Evolutionary conservation across 2,113 vertebrate genomes (phyloP).

Genomic region (Corvus hawaiiensis): DNA sequence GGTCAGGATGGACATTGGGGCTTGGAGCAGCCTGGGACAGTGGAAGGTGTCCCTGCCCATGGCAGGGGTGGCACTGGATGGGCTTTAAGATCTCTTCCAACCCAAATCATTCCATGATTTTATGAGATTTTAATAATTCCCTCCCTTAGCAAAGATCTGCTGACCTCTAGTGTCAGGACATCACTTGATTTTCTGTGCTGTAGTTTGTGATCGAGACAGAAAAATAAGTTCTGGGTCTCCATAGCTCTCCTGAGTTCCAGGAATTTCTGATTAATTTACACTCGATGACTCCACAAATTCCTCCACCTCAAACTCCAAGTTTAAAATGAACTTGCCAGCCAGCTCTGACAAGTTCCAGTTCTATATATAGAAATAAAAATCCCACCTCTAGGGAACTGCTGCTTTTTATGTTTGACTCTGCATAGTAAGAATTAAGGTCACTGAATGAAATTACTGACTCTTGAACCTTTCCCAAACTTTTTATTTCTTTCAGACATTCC

Average conservation of each 20-base stretch:
- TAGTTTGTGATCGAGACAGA: slow-evolving; percentile 6
- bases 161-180: slow-evolving; percentile 45
- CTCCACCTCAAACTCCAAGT: background rate
- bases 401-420: background rate
- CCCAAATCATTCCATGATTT: background rate
- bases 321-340: slow-evolving; percentile 20
- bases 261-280: slow-evolving; percentile 35
- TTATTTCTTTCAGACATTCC: background rate
- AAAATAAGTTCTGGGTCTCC: slow-evolving; percentile 8
- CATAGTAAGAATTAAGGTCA: background rate
- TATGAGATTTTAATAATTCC: background rate
- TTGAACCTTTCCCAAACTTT: background rate
- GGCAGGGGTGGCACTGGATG: background rate
- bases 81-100: background rate
- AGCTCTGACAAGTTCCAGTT: background rate
- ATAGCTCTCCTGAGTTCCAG: background rate
- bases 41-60: background rate
- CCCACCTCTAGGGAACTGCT: background rate
- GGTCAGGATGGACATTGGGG: background rate
- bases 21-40: background rate
- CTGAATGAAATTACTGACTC: background rate
- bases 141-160: background rate
- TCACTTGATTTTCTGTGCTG: background rate
- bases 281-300: background rate
- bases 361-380: slow-evolving; percentile 5